Percentiles rank a stretch among this genome's conserved stretches.
phyloP scores from a whole-genome alignment of 2,113 vertebrate genomes.

The Chiloscyllium plagiosum region DNA sequence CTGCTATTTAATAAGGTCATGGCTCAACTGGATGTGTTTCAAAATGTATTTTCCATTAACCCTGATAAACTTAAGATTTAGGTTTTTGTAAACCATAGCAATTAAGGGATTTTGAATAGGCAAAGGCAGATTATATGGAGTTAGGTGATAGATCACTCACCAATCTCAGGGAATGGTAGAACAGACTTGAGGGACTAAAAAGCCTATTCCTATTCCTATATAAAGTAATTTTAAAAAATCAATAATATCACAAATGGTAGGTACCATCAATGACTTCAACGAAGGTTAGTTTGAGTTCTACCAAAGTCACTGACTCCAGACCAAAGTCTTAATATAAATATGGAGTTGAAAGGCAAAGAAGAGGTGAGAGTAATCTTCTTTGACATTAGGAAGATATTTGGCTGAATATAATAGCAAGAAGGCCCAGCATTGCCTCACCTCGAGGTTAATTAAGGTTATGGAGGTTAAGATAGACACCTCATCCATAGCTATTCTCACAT shows the following conservation, averaged over 20 bases:
- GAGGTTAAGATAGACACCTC: background rate
- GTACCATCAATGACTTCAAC: background rate
- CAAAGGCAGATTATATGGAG: too few relatives aligned
- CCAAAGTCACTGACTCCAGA: background rate
- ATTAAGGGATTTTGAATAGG: too few relatives aligned
- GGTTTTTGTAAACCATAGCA: too few relatives aligned
- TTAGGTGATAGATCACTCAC: too few relatives aligned
- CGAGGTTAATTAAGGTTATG: background rate
- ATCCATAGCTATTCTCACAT: background rate
- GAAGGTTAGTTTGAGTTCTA: background rate
- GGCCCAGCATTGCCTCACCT: background rate
- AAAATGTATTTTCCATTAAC: too few relatives aligned
- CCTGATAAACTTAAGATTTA: too few relatives aligned
- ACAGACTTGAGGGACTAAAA: background rate
- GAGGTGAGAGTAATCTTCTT: background rate
- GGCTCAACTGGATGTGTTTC: too few relatives aligned
- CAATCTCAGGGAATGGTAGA: background rate
- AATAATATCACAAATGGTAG: background rate
- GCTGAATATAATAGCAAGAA: background rate
- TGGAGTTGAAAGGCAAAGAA: background rate
- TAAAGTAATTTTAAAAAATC: too few relatives aligned
- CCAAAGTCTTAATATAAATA: background rate
- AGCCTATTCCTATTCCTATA: too few relatives aligned
- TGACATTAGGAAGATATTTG: background rate
- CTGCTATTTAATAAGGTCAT: too few relatives aligned